Base-by-base conservation (phyloP, 2,113 vertebrate species). In the Heterotis niloticus region DNA sequence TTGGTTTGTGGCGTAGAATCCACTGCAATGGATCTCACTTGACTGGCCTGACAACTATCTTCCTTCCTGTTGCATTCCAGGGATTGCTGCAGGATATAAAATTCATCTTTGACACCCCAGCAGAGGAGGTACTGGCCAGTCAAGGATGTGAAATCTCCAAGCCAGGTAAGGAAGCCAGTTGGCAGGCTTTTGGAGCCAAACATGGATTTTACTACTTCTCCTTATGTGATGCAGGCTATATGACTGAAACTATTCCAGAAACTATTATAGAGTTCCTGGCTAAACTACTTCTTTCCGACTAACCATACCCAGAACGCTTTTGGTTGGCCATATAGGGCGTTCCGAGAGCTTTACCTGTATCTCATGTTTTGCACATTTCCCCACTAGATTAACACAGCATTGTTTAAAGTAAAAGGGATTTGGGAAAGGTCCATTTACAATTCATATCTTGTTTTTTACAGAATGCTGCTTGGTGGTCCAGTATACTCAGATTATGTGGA, bases 61-160 rank as follows among this genome's bases (percentile, higher is more conserved):
- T 72, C 44, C 73, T 78, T 64, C 56, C 62, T 83, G 76, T 82
- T 78, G 80, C 81, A 51, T 86, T 82, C 12, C 86, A 96, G 95
- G 95, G 95, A 54, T 81, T 95, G 85, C 89, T 96, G 81, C 95
- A 96, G 91, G 94, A 93, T 64, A 83, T 95, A 79, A 85, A 79
- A 44, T 82, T 96, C 62, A 85, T 93, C 80, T 94, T 96, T 84
- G 94, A 92, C 59, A 90, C 88, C 44, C 90, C 94, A 0, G 29
- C 93, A 76, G 94, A 94, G 66, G 93, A 95, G 24, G 74, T 95
- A 73, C 89, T 96, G 13, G 90, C 77, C 80, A 92, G 84, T 82
- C 92, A 88, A 83, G 95, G 94, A 14, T 96, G 95, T 80, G 91
- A 89, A 60, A 90, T 86, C 10, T 86, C 78, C 80, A 93, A 90